These are phyloP conservation scores for Spicauda simplicius DNA, from an alignment of 2,888 invertebrate species.

Conservation along the genomic window DNA sequence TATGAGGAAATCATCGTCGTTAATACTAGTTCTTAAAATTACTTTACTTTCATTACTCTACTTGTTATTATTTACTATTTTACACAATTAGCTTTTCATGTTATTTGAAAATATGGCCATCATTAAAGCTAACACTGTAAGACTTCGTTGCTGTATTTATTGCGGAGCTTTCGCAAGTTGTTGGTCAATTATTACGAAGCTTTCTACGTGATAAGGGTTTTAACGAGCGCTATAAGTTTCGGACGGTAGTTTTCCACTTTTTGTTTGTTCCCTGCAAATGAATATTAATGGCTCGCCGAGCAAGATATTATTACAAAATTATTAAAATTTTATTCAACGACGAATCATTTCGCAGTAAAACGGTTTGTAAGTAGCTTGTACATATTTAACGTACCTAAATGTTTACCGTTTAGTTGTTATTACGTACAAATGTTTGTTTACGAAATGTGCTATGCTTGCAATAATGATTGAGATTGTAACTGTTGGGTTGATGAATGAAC, in stretches of 20 bases:
- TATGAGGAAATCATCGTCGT: too few species aligned
- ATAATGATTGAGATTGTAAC: slow-evolving; percentile 11
- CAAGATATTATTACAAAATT: slow-evolving; percentile 7
- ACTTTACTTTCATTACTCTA: too few species aligned
- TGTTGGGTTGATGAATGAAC: slow-evolving; percentile 35
- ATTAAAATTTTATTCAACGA: slow-evolving; percentile 8
- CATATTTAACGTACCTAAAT: slow-evolving; percentile 9
- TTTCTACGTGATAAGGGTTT: slow-evolving; percentile 30
- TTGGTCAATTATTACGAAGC: slow-evolving; percentile 33
- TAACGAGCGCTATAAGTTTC: slow-evolving; percentile 34
- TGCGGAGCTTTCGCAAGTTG: slow-evolving; percentile 29
- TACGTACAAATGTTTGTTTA: slow-evolving; percentile 3
- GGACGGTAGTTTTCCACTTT: slow-evolving; percentile 23
- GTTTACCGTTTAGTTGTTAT: not conserved
- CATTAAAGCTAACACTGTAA: slow-evolving; percentile 9
- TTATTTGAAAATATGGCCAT: not conserved
- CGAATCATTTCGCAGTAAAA: slow-evolving; percentile 3
- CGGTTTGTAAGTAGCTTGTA: slow-evolving; percentile 2
- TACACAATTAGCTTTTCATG: not conserved
- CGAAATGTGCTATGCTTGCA: not conserved
- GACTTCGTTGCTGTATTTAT: slow-evolving; percentile 26
- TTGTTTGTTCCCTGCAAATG: slow-evolving; percentile 24
- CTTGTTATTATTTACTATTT: too few species aligned
- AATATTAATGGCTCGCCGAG: slow-evolving; percentile 29
- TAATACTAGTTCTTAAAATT: too few species aligned